Evolutionary conservation across 1,140 invertebrate species (phyloP).

Genomic region (Bilobella aurantiaca): DNA sequence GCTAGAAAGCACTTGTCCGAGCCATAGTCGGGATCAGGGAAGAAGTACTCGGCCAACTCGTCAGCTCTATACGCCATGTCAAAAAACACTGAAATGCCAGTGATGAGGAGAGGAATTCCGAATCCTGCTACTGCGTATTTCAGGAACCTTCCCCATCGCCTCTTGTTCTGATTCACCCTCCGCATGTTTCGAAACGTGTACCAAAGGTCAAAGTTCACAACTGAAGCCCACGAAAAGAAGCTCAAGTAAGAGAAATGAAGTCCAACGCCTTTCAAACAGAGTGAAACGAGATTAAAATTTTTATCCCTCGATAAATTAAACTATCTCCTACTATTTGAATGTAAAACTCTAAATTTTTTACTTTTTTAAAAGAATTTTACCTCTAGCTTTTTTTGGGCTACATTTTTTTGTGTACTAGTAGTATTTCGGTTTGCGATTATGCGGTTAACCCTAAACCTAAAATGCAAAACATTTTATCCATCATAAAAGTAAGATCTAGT

Average conservation of each 20-base stretch:
- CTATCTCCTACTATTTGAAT: too few relatives aligned
- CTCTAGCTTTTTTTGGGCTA: too few relatives aligned
- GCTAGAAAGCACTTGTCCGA: conserved; percentile 13
- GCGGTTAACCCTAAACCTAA: too few relatives aligned
- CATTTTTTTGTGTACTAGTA: too few relatives aligned
- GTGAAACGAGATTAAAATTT: neutral
- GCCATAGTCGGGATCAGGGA: conserved; percentile 15
- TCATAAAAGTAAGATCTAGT: too few relatives aligned
- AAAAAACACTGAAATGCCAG: neutral
- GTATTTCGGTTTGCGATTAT: too few relatives aligned
- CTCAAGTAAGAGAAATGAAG: conserved; percentile 3
- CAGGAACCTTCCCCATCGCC: neutral
- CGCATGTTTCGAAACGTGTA: conserved; percentile 9
- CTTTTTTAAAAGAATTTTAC: too few relatives aligned
- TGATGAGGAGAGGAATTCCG: conserved; percentile 4
- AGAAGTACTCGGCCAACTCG: conserved; percentile 1
- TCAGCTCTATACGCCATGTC: neutral
- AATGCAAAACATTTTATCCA: too few relatives aligned
- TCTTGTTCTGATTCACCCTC: neutral
- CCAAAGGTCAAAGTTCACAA: conserved; percentile 10
- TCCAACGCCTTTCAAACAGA: neutral
- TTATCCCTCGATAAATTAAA: too few relatives aligned
- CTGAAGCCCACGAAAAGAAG: neutral
- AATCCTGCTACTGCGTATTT: conserved; percentile 4
- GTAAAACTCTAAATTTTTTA: too few relatives aligned